phyloP scores from a whole-genome alignment of 2,113 vertebrate genomes.

The Taxidea taxus region DNA sequence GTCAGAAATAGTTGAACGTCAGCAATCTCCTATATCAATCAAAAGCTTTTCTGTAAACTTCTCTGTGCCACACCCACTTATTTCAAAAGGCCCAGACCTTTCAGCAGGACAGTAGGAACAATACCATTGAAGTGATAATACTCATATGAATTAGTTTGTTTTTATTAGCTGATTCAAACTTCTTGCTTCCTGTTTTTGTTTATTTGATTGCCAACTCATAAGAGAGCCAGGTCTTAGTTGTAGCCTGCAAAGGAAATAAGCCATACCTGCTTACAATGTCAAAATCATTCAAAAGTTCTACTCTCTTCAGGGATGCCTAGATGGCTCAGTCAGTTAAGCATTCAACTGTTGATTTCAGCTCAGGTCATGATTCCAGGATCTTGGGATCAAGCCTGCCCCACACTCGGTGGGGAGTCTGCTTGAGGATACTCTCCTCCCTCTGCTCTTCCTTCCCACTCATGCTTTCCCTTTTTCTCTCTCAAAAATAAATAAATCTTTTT shows the following conservation, averaged over 20 bases:
- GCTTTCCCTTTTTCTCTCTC: not conserved
- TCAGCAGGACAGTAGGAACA: not conserved
- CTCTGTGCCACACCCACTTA: not conserved
- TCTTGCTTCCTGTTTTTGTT: constrained; percentile 50
- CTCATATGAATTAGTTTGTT: not conserved
- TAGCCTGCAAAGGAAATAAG: not conserved
- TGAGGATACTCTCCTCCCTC: not conserved
- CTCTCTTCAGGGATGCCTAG: not conserved
- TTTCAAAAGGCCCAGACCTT: not conserved
- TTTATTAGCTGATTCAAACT: constrained; percentile 14
- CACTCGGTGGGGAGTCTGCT: not conserved
- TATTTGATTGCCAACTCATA: not conserved
- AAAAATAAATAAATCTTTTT: not conserved
- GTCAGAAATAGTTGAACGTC: not conserved
- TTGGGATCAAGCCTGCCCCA: not conserved
- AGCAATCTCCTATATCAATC: not conserved
- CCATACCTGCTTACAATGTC: not conserved
- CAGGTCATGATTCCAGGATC: not conserved
- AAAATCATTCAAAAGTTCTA: not conserved
- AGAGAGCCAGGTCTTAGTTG: not conserved
- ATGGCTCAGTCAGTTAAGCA: not conserved
- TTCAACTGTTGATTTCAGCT: not conserved
- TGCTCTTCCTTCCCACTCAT: not conserved
- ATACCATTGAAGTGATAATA: not conserved
- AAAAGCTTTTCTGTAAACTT: not conserved